Conservation (phyloP, 2,113 vertebrate genomes). For the Sander vitreus region DNA sequence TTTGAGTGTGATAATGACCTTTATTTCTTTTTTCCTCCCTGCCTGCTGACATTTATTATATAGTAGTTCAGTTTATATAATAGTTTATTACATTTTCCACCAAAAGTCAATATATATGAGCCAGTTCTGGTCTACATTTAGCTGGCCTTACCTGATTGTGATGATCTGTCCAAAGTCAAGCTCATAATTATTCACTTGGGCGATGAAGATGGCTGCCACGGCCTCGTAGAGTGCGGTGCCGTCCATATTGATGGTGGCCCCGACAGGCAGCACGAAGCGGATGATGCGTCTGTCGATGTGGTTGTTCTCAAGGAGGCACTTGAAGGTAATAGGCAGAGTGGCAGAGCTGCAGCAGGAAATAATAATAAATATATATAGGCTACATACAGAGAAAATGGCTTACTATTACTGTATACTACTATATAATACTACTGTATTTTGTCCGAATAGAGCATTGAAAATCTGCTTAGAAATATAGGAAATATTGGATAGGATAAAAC, state of each 20-base stretch:
- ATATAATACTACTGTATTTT: too few species aligned
- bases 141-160: conserved; percentile 73
- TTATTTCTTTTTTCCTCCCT: background rate
- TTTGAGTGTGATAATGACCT: background rate
- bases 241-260: conserved; percentile 82
- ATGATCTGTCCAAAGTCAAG: conserved; percentile 82
- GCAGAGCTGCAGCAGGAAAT: conserved; percentile 68
- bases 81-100: background rate
- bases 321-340: conserved; percentile 83
- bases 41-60: background rate
- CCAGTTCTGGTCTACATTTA: background rate
- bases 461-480: too few species aligned
- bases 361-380: background rate
- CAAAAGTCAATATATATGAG: background rate
- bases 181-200: conserved; percentile 82
- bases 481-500: too few species aligned
- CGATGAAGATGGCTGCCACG: conserved; percentile 80
- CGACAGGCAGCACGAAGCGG: conserved; percentile 81
- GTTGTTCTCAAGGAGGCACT: conserved; percentile 83
- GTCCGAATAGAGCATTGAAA: too few species aligned
- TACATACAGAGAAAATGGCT: too few species aligned
- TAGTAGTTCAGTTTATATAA: too few species aligned
- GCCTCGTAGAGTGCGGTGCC: conserved; percentile 80
- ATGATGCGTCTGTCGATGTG: conserved; percentile 82
- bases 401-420: too few species aligned